Base-by-base conservation (phyloP, 2,797 vertebrate species). In the Centropyge bicolor region DNA sequence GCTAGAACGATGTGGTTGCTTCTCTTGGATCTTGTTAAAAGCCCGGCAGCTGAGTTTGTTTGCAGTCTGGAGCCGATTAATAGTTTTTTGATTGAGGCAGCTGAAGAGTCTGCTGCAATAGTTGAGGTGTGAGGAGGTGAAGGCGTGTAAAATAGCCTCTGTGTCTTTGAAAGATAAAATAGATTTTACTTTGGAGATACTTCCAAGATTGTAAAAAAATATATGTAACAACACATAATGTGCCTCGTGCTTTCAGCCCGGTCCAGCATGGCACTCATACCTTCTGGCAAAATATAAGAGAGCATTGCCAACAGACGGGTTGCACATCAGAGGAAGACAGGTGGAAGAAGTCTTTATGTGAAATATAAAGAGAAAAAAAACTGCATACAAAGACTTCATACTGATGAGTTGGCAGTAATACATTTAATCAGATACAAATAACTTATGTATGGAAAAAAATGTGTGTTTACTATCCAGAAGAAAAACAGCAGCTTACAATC, bases 261-360 rank as follows among this genome's bases (percentile, higher is more conserved):
- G 51, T 68, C 48, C 70, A 61, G n/a, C 24, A 22, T 17, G 19
- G 16, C 22, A n/a, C n/a, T 17, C 11, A 13, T 41, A 19, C 48
- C 72, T 45, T 70, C 52, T 57, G 46, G 54, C 35, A 11, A 55
- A 65, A 52, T 55, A 19, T n/a, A 57, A 49, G 64, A 76, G 62
- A 48, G 54, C 9, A 17, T 70, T 74, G 61, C 59, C 1, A 46
- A 68, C 35, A 66, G 38, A 70, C 27, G 78, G 65, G 59, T 45
- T 78, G 56, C 54, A 68, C 24, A 70, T 82, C 56, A 73, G 35
- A 76, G 69, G 64, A 66, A 51, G 73, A 40, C 14, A 27, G 4
- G 2, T 22, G 61, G 24, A 46, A 46, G 35, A 67, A 81, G 80
- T 74, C 78, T 63, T 19, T 63, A 43, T 46, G 80, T 79, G 36